Base-by-base conservation (phyloP, 2,888 invertebrate species). In the Keiferia lycopersicella region DNA sequence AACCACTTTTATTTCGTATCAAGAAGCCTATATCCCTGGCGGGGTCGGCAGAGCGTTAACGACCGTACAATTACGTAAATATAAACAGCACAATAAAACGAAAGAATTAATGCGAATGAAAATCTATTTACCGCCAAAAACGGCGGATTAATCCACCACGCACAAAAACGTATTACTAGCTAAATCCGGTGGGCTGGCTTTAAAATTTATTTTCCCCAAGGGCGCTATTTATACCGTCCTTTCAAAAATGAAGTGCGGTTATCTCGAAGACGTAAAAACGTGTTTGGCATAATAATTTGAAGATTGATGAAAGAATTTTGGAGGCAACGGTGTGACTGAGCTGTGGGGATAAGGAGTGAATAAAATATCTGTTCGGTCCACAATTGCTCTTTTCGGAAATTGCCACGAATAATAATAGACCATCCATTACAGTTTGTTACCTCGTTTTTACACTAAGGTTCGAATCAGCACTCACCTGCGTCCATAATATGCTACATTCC, bases 171-270 rank as follows among this genome's bases (percentile, higher is more conserved):
- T 70, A 73, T 74, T 70, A 72, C 68, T 66, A 66, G 69, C 67
- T 72, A 79, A 81, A 83, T 82, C 78, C 79, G 70, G 63, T 66
- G 75, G 73, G 83, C 83, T 80, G 82, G 83, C 81, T 88, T 87
- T 88, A 83, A 88, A 89, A 90, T 88, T 86, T 88, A 90, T 90
- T 84, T 81, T 81, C 76, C 88, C 88, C 77, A 67, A 69, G 89
- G 88, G 90, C 81, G 83, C 87, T 87, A 88, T 90, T 89, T 88
- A 89, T 88, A 88, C 84, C 82, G 81, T 78, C 85, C 84, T 84
- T 87, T 84, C 88, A 87, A 89, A 90, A 90, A 89, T 90, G 89
- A 90, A 88, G 82, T 82, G 86, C 84, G 88, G 89, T 88, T 90
- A 90, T 90, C 89, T 86, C 74, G 66, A 78, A 83, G 87, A 86